Evolutionary conservation across 2,888 invertebrate genomes (phyloP).

Genomic region (Eupithecia centaureata): DNA sequence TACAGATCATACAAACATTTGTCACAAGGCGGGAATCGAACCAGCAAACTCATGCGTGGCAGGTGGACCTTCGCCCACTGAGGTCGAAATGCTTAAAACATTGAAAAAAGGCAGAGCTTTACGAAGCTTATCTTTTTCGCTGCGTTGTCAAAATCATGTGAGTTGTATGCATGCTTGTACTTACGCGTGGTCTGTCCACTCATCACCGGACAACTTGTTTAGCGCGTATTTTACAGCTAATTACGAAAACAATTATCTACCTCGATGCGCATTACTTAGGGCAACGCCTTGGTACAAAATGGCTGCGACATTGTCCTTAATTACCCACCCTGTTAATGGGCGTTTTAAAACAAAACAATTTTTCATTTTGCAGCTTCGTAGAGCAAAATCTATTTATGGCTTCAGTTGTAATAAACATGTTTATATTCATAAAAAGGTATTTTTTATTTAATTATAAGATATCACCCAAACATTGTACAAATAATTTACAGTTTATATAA

Average conservation of each 20-base stretch:
- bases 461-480: slow-evolving; percentile 26
- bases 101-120: no score
- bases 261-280: slow-evolving; percentile 63
- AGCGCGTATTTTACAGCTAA: no score
- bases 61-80: no score
- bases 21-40: no score
- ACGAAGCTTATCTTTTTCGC: no score
- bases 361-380: neutral
- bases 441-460: neutral
- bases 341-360: slow-evolving; percentile 63
- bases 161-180: no score
- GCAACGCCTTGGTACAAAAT: slow-evolving; percentile 61
- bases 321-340: slow-evolving; percentile 70
- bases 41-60: no score
- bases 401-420: neutral
- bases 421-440: neutral
- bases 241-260: slow-evolving; percentile 44
- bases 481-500: slow-evolving; percentile 26
- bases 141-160: no score
- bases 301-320: slow-evolving; percentile 73
- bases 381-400: neutral
- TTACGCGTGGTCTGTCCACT: no score
- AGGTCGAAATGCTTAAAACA: no score
- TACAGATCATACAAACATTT: no score
- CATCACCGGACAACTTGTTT: no score